Conservation (phyloP, 2,797 vertebrate genomes). For the Dendrocincla fuliginosa region DNA sequence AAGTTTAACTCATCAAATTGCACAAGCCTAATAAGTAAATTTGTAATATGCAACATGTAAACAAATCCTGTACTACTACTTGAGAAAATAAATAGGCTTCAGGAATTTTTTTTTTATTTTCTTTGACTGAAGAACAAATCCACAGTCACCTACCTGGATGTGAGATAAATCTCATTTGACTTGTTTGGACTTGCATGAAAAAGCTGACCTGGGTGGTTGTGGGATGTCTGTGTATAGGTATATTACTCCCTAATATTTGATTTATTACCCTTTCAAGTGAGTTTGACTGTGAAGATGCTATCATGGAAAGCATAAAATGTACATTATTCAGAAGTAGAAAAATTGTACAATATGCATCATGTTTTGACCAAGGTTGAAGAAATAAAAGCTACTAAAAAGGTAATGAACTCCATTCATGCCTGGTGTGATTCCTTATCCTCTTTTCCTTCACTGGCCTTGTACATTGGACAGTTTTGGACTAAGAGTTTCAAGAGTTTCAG, state of each 20-base stretch:
- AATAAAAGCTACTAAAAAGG: neutral
- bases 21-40: neutral
- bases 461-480: neutral
- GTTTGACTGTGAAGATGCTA: slow-evolving; percentile 20
- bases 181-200: neutral
- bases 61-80: neutral
- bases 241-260: neutral
- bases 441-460: neutral
- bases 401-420: neutral
- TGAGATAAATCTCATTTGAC: neutral
- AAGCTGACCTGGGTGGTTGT: neutral
- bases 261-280: neutral
- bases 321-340: slow-evolving; percentile 7
- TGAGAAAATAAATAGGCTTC: neutral
- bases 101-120: neutral
- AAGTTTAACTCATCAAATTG: neutral
- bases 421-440: neutral
- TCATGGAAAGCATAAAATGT: neutral
- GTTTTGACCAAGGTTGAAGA: neutral
- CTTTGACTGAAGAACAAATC: neutral
- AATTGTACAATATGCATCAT: neutral
- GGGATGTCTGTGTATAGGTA: neutral
- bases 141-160: neutral
- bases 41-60: neutral
- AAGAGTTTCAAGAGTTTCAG: neutral